Evolutionary conservation across 2,797 vertebrate genomes (phyloP), one percentile per base, ranked within the genome.

Genomic region (Phyllotis vaccarum): DNA sequence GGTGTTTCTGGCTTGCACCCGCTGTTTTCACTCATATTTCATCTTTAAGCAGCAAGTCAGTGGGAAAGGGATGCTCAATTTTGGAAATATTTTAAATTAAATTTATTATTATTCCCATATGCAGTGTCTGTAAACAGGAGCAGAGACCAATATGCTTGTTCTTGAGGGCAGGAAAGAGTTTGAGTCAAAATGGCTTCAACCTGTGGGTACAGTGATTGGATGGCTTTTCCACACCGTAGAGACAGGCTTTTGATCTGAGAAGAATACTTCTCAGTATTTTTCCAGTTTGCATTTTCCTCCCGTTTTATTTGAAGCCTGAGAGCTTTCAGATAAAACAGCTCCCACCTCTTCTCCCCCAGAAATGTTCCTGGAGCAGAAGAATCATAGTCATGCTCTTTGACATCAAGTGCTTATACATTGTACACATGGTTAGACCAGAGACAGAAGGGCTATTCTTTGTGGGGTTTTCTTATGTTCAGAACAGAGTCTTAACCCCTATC

Each of bases 181-280:
- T 80, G 49, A 85, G 74, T 54, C 27, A 66, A 92, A 96, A 40
- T 49, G 37, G 52, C 62, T 93, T 93, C 58, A 75, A 58, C 62
- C 40, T 52, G 0, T 79, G 12, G 37, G n/a, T 72, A 80, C 56
- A 24, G 27, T 68, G 21, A 85, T 37, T 14, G 37, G 79, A 49
- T 80, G 86, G 27, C 49, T 64, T 94, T 86, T 89, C 90, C 60
- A 79, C 52, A 31, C 29, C 9, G 19, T 31, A 31, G 80, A 70
- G 83, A 79, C 27, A 88, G 49, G 21, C 78, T 90, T 16, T 86
- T 89, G 29, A 75, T 82, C 70, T 92, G 60, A 90, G 43, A 92
- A 62, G 12, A 46, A n/a, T 4, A n/a, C n/a, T n/a, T n/a, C n/a
- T n/a, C n/a, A 3, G 16, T 34, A 29, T 43, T 0, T 90, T 91